Evolutionary conservation across 92 coral and sea anemone genomes (phyloP).

Genomic region (Bergia sp.): DNA sequence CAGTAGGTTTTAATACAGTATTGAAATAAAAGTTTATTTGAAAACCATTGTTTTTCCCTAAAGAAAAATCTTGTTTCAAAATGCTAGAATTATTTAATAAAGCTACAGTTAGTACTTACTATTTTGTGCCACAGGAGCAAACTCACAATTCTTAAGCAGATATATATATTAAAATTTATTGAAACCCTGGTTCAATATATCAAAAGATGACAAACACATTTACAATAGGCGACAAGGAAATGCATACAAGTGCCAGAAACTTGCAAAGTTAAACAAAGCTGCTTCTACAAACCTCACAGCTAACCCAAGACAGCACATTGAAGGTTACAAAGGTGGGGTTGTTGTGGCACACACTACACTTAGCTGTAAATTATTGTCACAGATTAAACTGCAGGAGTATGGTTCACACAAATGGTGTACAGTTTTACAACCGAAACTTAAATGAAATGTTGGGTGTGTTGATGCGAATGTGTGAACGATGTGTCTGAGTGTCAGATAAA

Average conservation of each 20-base stretch:
- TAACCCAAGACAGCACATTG: constrained; percentile 14
- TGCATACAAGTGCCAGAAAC: constrained; percentile 57
- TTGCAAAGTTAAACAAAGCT: constrained; percentile 66
- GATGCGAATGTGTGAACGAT: constrained; percentile 55
- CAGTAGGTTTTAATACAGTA: no score
- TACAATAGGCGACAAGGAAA: constrained; percentile 50
- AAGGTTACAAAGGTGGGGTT: neutral
- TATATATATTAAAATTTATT: neutral
- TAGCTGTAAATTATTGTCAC: constrained; percentile 9
- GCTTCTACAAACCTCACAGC: constrained; percentile 49
- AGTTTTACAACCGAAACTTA: neutral
- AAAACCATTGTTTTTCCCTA: neutral
- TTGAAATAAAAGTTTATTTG: no score
- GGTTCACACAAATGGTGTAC: constrained; percentile 17
- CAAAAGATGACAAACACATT: constrained; percentile 40
- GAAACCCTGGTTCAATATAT: constrained; percentile 25
- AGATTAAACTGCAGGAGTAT: constrained; percentile 22
- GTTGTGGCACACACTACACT: constrained; percentile 2
- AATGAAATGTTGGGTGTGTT: constrained; percentile 35
- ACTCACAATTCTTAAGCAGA: constrained; percentile 1
- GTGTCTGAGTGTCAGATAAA: constrained; percentile 51
- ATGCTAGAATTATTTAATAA: neutral
- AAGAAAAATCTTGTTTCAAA: neutral
- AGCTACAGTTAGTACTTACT: neutral
- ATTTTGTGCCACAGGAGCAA: constrained; percentile 5